A percentile compares a stretch with the other conserved stretches of the same genome.
Conservation (phyloP, 2,113 vertebrate genomes). For the Peromyscus polionotus region DNA sequence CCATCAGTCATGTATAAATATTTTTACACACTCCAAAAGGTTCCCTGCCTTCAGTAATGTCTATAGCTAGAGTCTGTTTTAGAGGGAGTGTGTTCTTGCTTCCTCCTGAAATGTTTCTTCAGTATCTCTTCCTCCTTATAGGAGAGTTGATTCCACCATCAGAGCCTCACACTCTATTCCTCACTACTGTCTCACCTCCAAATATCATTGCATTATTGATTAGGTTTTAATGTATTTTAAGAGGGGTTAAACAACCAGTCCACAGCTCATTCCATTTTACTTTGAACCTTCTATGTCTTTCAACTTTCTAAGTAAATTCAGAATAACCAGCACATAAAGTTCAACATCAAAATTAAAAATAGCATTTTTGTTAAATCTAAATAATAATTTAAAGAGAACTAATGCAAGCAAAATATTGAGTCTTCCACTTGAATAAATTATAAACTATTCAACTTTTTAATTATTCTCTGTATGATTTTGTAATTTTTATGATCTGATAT, state of each 20-base stretch:
- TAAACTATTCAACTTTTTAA: neutral
- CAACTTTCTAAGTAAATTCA: neutral
- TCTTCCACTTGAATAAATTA: neutral
- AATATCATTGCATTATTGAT: neutral
- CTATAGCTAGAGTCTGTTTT: neutral
- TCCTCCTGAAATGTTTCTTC: neutral
- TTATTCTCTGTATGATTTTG: neutral
- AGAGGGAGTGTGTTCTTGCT: neutral
- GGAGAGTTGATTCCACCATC: neutral
- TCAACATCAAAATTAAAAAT: neutral
- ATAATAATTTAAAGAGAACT: neutral
- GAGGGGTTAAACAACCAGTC: neutral
- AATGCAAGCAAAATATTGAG: neutral
- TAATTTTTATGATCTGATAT: neutral
- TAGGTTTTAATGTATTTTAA: neutral
- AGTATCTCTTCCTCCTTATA: neutral
- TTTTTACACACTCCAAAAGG: neutral
- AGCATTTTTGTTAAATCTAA: neutral
- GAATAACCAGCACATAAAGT: neutral
- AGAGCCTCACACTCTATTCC: neutral
- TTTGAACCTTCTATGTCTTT: neutral
- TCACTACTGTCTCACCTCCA: neutral
- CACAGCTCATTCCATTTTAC: neutral
- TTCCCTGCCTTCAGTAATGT: neutral
- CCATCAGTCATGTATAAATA: neutral